Percentiles rank a stretch among this genome's conserved stretches.
Evolutionary conservation across 53 echinoderm and acorn worm genomes (phyloP).

Genomic region (Apostichopus leukothele): DNA sequence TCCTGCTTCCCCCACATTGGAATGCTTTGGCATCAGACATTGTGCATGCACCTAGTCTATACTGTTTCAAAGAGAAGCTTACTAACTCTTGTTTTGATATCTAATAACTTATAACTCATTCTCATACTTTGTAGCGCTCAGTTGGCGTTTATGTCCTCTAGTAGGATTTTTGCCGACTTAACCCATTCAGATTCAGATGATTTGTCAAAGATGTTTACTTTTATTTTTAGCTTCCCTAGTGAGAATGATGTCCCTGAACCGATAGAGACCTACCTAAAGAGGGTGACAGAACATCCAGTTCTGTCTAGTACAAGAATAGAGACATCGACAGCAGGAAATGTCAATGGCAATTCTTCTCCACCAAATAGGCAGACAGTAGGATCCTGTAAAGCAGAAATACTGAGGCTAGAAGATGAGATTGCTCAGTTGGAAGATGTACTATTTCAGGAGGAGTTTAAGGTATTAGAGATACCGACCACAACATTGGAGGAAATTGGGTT

Average conservation of each 20-base stretch:
- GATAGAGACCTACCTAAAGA: conserved; percentile 23
- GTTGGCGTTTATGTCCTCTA: too few species aligned
- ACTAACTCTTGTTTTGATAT: too few species aligned
- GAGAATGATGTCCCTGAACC: conserved; percentile 46
- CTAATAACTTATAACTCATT: too few species aligned
- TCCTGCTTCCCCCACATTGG: too few species aligned
- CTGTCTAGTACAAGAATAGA: conserved; percentile 45
- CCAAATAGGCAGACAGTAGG: not conserved
- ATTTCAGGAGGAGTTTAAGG: conserved; percentile 21
- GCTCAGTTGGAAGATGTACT: conserved; percentile 14
- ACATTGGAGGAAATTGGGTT: conserved; percentile 30
- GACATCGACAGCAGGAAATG: not conserved
- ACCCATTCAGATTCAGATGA: too few species aligned
- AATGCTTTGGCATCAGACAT: too few species aligned
- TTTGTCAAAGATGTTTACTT: not conserved
- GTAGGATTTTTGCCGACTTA: too few species aligned
- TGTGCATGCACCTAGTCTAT: too few species aligned
- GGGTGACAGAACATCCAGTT: conserved; percentile 11
- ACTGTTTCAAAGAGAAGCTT: too few species aligned
- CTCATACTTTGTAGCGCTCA: too few species aligned
- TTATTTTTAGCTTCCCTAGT: conserved; percentile 42
- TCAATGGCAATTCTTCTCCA: not conserved
- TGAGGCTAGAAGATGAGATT: conserved; percentile 34
- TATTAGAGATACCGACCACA: conserved; percentile 4
- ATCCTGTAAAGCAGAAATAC: conserved; percentile 33